Evolutionary conservation across 2,888 invertebrate genomes (phyloP), one percentile per base, ranked within the genome.

Genomic region (Laothoe populi): DNA sequence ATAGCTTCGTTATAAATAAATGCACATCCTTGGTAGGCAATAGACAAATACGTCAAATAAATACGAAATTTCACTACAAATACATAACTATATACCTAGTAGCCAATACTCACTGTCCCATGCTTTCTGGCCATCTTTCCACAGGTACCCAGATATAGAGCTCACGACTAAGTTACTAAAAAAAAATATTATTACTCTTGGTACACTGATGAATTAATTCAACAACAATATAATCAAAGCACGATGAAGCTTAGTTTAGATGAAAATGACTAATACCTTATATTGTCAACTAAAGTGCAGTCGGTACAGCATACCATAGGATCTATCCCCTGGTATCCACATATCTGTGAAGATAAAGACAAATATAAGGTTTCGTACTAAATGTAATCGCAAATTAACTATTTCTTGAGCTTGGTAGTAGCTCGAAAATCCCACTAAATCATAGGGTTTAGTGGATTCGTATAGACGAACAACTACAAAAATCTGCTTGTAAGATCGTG

Each of bases 31-130:
- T n/a, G n/a, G n/a, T n/a, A n/a, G n/a, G n/a, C n/a, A n/a, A n/a
- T n/a, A n/a, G n/a, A n/a, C n/a, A n/a, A n/a, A n/a, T n/a, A n/a
- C n/a, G n/a, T n/a, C n/a, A n/a, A n/a, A 26, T 26, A 26, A 26
- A 26, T 26, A 2, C 26, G 40, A 40, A 40, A 10, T 13, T 40
- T 5, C 40, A 5, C 2, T 42, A n/a, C 2, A 46, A 26, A 13
- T 46, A 24, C 26, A 5, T 5, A 26, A 26, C 5, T 21, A 11
- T 16, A 10, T 35, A 35, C 10, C 8, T 10, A 35, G 35, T 35
- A 10, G 1, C 7, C 8, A 35, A 24, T 61, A 82, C 84, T 75
- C 57, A 86, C 86, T 86, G 49, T 86, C 86, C 73, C 79, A 82
- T 0, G 86, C 82, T 26, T 83, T 86, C 62, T 74, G 77, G 0